Conservation (phyloP, 1,140 invertebrate genomes). For the Aplysia californica region DNA sequence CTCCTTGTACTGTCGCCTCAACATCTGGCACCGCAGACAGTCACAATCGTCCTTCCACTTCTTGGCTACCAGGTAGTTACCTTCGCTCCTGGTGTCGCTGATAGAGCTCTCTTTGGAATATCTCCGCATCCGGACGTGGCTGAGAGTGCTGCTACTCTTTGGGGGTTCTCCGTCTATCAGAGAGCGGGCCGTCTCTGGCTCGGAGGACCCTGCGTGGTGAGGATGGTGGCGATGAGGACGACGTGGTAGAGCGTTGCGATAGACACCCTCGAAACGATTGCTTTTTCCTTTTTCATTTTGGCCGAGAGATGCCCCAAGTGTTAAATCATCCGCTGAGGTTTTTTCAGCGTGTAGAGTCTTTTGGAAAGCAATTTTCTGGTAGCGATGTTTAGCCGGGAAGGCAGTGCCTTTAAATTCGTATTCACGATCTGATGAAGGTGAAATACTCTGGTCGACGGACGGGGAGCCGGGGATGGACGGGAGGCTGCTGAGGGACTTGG, state of each 20-base stretch:
- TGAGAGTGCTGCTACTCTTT: slow-evolving; percentile 6
- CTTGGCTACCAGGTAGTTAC: slow-evolving; percentile 13
- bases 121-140: not conserved
- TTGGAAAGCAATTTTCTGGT: slow-evolving; percentile 39
- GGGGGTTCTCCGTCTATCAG: slow-evolving; percentile 13
- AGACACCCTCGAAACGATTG: not conserved
- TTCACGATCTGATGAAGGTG: not conserved
- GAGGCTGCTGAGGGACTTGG: slow-evolving; percentile 40
- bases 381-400: slow-evolving; percentile 37
- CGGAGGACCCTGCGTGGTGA: not conserved
- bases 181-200: not conserved
- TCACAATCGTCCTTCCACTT: slow-evolving; percentile 48
- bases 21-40: slow-evolving; percentile 50
- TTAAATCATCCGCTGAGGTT: slow-evolving; percentile 10
- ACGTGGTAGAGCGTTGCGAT: not conserved
- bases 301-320: too few species aligned
- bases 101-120: slow-evolving; percentile 27
- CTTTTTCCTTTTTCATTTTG: not conserved
- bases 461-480: slow-evolving; percentile 33
- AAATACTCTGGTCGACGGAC: slow-evolving; percentile 2
- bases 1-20: slow-evolving; percentile 43
- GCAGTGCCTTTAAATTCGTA: not conserved
- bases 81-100: slow-evolving; percentile 32
- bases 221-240: not conserved
- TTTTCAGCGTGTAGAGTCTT: slow-evolving; percentile 35